Evolutionary conservation across 2,888 invertebrate species (phyloP).

Genomic region (Sabatieria punctata): DNA sequence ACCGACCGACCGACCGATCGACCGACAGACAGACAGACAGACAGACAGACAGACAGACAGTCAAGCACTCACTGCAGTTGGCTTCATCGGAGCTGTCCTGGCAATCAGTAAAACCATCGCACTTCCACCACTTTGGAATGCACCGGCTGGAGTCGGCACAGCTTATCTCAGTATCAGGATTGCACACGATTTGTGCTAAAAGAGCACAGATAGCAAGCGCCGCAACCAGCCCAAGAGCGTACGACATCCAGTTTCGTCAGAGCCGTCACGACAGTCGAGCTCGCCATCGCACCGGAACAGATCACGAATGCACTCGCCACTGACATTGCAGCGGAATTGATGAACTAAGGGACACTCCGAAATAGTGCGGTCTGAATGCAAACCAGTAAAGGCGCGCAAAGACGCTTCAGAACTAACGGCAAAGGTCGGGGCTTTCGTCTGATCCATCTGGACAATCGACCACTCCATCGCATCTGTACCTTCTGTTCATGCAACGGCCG

Average conservation of each 20-base stretch:
- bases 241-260: slow-evolving; percentile 51
- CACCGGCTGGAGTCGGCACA: slow-evolving; percentile 34
- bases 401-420: slow-evolving; percentile 17
- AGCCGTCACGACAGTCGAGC: slow-evolving; percentile 34
- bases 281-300: slow-evolving; percentile 30
- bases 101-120: slow-evolving; percentile 58
- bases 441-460: slow-evolving; percentile 44
- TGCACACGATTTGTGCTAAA: too few relatives aligned
- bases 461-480: slow-evolving; percentile 42
- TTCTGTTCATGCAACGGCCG: slow-evolving; percentile 32
- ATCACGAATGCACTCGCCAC: slow-evolving; percentile 23
- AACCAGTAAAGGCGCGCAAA: too few relatives aligned
- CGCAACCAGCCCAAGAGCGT: too few relatives aligned
- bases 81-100: slow-evolving; percentile 65
- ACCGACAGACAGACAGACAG: too few relatives aligned
- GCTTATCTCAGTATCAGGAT: too few relatives aligned
- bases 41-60: too few relatives aligned
- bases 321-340: slow-evolving; percentile 16
- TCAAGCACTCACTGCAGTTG: too few relatives aligned
- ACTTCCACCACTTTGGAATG: slow-evolving; percentile 45
- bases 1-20: too few relatives aligned
- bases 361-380: too few relatives aligned
- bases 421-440: slow-evolving; percentile 45
- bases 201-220: too few relatives aligned
- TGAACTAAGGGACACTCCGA: slow-evolving; percentile 11